phyloP scores from a whole-genome alignment of 2,888 invertebrate genomes.

The Enchytraeus crypticus region DNA sequence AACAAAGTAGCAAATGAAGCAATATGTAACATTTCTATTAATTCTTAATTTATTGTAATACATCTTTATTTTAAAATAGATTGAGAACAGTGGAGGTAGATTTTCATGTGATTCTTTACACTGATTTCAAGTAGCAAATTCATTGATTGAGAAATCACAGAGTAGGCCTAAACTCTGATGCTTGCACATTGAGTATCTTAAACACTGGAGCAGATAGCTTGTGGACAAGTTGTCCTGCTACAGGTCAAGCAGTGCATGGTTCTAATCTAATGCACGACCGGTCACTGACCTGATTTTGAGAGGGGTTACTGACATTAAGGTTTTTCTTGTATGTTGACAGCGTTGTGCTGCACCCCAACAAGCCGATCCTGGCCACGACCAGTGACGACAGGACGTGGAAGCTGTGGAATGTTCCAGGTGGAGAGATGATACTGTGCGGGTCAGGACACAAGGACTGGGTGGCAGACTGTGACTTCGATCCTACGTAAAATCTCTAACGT shows the following conservation, averaged over 20 bases:
- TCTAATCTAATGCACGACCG: not conserved
- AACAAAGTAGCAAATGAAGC: too few species aligned
- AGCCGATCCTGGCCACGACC: conserved; percentile 46
- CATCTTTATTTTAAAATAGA: too few species aligned
- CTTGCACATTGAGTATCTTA: too few species aligned
- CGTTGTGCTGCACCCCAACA: conserved; percentile 45
- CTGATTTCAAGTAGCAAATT: too few species aligned
- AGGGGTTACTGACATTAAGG: not conserved
- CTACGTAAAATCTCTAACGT: conserved; percentile 42
- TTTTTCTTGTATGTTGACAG: conserved; percentile 31
- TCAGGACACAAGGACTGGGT: conserved; percentile 50
- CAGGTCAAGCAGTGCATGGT: not conserved
- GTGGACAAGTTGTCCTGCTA: too few species aligned
- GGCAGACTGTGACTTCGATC: conserved; percentile 48
- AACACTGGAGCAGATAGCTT: too few species aligned
- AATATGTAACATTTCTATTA: too few species aligned
- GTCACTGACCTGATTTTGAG: not conserved
- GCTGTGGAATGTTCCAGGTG: conserved; percentile 47
- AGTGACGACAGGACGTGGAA: conserved; percentile 50
- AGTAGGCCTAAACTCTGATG: too few species aligned
- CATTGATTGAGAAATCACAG: too few species aligned
- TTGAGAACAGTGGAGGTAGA: too few species aligned
- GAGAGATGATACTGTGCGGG: conserved; percentile 48
- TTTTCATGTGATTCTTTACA: too few species aligned
- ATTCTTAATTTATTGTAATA: too few species aligned